Evolutionary conservation across 2,797 vertebrate genomes (phyloP).

Genomic region (Forpus xanthops): DNA sequence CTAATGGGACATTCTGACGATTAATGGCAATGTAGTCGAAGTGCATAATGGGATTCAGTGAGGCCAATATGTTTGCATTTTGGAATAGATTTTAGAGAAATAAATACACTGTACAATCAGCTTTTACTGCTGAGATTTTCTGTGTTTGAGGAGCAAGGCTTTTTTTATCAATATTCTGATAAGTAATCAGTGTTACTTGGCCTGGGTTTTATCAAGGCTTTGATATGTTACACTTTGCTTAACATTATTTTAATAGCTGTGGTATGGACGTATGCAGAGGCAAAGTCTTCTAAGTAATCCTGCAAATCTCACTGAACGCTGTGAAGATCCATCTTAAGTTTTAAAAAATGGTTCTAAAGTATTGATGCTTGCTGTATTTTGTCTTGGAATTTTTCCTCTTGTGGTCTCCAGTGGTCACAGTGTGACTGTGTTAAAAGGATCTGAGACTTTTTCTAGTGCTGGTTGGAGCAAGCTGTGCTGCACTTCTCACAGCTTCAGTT

Average conservation of each 20-base stretch:
- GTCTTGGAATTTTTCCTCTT: background rate
- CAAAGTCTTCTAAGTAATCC: background rate
- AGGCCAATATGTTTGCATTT: background rate
- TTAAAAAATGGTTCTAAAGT: background rate
- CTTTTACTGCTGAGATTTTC: background rate
- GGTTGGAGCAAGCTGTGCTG: background rate
- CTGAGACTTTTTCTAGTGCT: background rate
- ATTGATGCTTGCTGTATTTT: background rate
- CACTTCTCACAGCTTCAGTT: background rate
- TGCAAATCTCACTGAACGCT: background rate
- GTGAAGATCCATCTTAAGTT: fast-evolving
- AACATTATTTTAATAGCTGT: background rate
- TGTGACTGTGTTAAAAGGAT: background rate
- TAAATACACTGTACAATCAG: background rate
- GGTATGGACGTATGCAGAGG: background rate
- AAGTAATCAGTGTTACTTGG: background rate
- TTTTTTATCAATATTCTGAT: background rate
- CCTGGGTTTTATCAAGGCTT: background rate
- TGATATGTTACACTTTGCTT: background rate
- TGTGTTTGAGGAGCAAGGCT: background rate
- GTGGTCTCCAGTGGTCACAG: background rate
- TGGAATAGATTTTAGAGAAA: background rate
- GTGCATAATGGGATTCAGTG: background rate
- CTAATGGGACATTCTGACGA: background rate
- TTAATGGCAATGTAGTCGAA: background rate